phyloP scores from a whole-genome alignment of 2,113 vertebrate genomes.

The Oenanthe melanoleuca region DNA sequence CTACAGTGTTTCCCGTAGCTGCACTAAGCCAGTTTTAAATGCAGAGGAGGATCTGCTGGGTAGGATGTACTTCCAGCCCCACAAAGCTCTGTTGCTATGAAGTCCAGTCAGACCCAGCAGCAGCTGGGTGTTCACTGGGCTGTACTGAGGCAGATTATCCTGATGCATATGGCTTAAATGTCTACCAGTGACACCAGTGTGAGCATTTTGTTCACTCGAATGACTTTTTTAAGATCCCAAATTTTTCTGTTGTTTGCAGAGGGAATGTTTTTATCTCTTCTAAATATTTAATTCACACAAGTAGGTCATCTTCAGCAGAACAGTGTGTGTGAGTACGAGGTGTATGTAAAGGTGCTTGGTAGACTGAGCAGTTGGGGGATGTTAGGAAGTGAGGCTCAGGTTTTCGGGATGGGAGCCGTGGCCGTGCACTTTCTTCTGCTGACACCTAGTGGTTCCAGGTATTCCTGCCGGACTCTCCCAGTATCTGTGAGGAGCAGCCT shows the following conservation, averaged over 20 bases:
- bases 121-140: background rate
- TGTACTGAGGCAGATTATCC: background rate
- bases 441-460: slow-evolving; percentile 76
- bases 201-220: background rate
- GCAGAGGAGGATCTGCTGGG: background rate
- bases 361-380: background rate
- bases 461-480: rapidly evolving
- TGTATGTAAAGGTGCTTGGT: background rate
- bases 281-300: background rate
- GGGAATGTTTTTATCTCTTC: background rate
- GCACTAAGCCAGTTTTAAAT: background rate
- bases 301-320: background rate
- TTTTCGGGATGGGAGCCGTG: background rate
- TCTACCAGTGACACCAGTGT: background rate
- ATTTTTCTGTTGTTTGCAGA: background rate
- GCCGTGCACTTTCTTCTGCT: slow-evolving; percentile 69
- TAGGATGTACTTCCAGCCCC: no score
- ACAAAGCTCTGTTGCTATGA: background rate
- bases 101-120: background rate
- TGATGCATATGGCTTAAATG: background rate
- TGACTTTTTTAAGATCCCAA: background rate
- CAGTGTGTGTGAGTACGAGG: no score
- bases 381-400: background rate
- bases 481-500: background rate
- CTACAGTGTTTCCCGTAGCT: rapidly evolving